Evolutionary conservation across 2,888 invertebrate species (phyloP).

Genomic region (Sepiola atlantica): DNA sequence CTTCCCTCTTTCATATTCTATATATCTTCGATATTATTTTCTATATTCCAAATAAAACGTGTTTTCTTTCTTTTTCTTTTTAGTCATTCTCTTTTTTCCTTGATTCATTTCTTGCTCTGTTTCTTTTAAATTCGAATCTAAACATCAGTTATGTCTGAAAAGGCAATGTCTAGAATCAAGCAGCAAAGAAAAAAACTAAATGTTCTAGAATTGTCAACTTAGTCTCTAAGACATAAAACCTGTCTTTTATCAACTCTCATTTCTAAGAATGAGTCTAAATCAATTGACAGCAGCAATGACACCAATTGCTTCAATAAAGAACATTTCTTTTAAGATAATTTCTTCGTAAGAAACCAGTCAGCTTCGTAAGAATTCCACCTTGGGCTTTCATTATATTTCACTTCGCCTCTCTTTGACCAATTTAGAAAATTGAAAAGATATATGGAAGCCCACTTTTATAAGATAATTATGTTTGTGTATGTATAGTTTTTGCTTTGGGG

Average conservation of each 20-base stretch:
- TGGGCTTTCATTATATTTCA: background rate
- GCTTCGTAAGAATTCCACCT: background rate
- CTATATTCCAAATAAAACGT: too few relatives aligned
- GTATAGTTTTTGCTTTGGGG: too few relatives aligned
- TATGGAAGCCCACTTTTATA: too few relatives aligned
- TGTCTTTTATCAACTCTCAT: slow-evolving; percentile 32
- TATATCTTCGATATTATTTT: too few relatives aligned
- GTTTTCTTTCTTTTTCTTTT: too few relatives aligned
- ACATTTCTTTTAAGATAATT: slow-evolving; percentile 19
- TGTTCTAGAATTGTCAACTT: background rate
- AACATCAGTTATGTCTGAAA: background rate
- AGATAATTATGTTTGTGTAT: too few relatives aligned
- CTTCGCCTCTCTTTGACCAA: background rate
- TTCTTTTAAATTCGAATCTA: background rate
- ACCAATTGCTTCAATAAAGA: slow-evolving; percentile 4
- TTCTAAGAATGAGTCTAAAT: background rate
- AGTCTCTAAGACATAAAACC: slow-evolving; percentile 20
- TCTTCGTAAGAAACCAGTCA: background rate
- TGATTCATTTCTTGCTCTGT: background rate
- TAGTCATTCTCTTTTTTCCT: background rate
- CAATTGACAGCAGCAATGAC: background rate
- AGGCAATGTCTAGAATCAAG: background rate
- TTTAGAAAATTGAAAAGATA: background rate
- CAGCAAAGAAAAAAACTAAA: background rate
- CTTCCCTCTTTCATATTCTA: too few relatives aligned